Evolutionary conservation across 2,888 invertebrate genomes (phyloP), one percentile per base, ranked within the genome.

Genomic region (Dyspetes luteomarginatus): DNA sequence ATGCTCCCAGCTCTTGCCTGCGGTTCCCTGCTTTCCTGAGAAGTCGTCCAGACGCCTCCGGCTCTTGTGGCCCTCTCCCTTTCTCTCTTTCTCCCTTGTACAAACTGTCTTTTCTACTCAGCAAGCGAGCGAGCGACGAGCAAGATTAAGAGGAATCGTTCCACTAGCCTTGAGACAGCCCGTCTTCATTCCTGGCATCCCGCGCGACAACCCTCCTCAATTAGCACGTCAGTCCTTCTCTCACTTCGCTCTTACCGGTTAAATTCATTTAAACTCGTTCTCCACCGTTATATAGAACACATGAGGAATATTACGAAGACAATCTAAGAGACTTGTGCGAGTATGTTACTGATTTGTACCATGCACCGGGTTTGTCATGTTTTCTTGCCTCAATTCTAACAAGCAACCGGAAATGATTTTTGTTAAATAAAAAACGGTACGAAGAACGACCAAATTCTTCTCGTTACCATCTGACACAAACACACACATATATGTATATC

Each of bases 141-240:
- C 45, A 36, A 69, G 64, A 77, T 69, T 77, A 69, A 77, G 76
- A 69, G 69, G 76, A 69, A 69, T 77, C 69, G 76, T 77, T 77
- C 24, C 45, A 77, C 62, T 55, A 62, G 55, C 69, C 52, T 30
- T 69, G 69, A 76, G 69, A 69, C 69, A 69, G 76, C 68, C 45
- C 62, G 43, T 69, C 76, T 76, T 76, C 76, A 76, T 77, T 69
- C 62, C 69, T 77, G 62, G 69, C 69, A 77, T 56, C 55, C 62
- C n/a, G 76, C 62, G 64, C 69, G 55, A 77, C 69, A 77, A 28
- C 62, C 64, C 55, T 69, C 62, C 76, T 77, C 69, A 77, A 77
- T 77, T 77, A 77, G 62, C 30, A 77, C 76, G 76, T 69, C 76
- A 77, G 69, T 77, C 64, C 50, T 45, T 60, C 26, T 58, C 30